These are phyloP conservation scores for Rhincodon typus DNA, from an alignment of 2,797 vertebrate species.

Conservation along the genomic window DNA sequence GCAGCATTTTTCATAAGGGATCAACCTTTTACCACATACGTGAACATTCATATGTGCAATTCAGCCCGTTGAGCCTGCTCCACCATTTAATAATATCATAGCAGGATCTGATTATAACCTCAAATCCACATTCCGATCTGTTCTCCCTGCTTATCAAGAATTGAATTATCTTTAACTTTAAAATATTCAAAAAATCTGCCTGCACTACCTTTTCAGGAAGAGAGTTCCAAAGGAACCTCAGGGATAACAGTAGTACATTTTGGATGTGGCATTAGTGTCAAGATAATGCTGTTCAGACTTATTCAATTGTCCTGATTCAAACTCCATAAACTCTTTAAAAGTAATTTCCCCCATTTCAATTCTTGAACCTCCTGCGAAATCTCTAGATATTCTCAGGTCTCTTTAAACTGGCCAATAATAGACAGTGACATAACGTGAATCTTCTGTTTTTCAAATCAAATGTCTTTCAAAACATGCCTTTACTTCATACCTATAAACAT, in stretches of 20 bases:
- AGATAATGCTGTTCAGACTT: background rate
- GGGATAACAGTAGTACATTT: background rate
- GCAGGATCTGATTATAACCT: too few species aligned
- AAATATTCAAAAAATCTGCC: too few species aligned
- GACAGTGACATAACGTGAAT: background rate
- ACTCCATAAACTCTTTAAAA: background rate
- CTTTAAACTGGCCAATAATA: background rate
- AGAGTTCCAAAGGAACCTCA: too few species aligned
- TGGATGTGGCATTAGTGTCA: background rate
- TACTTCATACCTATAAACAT: background rate
- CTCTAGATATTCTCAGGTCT: background rate
- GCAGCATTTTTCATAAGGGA: background rate
- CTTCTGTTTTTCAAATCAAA: background rate
- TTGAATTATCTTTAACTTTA: too few species aligned
- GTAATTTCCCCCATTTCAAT: background rate
- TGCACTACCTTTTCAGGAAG: too few species aligned
- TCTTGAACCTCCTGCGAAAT: background rate
- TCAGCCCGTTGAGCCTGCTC: too few species aligned
- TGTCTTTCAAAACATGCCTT: background rate
- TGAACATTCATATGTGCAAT: too few species aligned
- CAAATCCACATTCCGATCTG: too few species aligned
- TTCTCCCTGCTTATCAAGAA: too few species aligned
- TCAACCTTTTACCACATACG: background rate
- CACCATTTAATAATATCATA: too few species aligned
- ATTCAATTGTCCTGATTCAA: background rate